These are phyloP conservation scores for Sthenelais limicola DNA, from an alignment of 2,888 invertebrate species.

Conservation along the genomic window DNA sequence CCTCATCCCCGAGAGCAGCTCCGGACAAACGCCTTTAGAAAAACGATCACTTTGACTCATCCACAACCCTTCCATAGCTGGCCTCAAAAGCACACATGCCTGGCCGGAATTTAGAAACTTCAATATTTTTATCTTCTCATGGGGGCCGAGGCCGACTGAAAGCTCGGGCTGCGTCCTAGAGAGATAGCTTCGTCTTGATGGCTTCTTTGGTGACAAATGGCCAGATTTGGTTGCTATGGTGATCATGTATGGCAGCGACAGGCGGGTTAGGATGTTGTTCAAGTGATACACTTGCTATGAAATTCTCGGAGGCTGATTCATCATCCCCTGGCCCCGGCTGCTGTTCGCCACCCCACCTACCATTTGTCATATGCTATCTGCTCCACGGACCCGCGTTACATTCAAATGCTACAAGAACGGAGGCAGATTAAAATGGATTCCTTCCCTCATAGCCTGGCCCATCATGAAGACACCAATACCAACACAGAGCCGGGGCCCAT, in stretches of 20 bases:
- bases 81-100: conserved; percentile 23
- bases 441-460: conserved; percentile 17
- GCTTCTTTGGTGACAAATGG: conserved; percentile 40
- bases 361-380: conserved; percentile 39
- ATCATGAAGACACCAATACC: conserved; percentile 27
- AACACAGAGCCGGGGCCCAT: background rate
- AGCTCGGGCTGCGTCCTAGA: conserved; percentile 8
- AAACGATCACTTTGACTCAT: conserved; percentile 24
- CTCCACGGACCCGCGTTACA: conserved; percentile 9
- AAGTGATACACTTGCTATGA: conserved; percentile 40
- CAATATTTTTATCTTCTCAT: conserved; percentile 7
- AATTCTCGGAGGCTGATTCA: conserved; percentile 37
- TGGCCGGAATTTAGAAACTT: conserved; percentile 36
- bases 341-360: conserved; percentile 27
- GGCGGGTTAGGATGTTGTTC: conserved; percentile 38
- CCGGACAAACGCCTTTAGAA: background rate
- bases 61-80: background rate
- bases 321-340: background rate
- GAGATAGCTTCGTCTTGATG: conserved; percentile 35
- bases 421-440: conserved; percentile 39
- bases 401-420: conserved; percentile 38
- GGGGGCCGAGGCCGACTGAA: background rate
- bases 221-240: conserved; percentile 38
- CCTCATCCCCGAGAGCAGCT: background rate
- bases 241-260: conserved; percentile 40